Conservation (phyloP, 2,888 invertebrate genomes). For the Drosophila kokeensis region DNA sequence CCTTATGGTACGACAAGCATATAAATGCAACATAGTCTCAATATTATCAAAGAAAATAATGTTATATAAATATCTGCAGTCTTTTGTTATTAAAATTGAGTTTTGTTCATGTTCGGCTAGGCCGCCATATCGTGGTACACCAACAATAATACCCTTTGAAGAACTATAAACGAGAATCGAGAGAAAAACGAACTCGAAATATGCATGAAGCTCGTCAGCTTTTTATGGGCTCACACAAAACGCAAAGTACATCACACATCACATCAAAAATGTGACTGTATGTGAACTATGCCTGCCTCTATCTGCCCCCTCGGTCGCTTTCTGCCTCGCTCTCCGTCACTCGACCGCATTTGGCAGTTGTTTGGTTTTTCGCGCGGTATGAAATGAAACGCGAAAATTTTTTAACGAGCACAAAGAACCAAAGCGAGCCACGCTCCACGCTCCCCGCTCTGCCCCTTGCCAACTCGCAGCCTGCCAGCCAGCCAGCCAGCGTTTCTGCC, state of each 20-base stretch:
- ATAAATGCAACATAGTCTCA: not conserved
- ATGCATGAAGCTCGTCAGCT: conserved; percentile 58
- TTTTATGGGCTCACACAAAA: conserved; percentile 50
- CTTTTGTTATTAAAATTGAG: no score
- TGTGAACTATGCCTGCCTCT: conserved; percentile 32
- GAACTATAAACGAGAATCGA: conserved; percentile 41
- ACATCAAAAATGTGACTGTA: conserved; percentile 57
- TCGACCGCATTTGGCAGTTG: conserved; percentile 71
- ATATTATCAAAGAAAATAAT: not conserved
- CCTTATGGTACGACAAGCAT: not conserved
- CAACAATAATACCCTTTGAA: conserved; percentile 28
- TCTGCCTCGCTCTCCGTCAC: conserved; percentile 13
- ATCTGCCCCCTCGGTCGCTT: not conserved
- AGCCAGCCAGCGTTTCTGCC: conserved; percentile 7
- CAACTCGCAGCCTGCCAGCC: not conserved
- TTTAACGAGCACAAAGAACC: conserved; percentile 76
- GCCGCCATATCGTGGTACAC: conserved; percentile 3
- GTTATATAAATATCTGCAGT: not conserved
- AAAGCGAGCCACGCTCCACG: conserved; percentile 38
- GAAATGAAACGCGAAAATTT: conserved; percentile 78
- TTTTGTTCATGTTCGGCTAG: conserved; percentile 8
- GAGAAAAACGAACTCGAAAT: conserved; percentile 29
- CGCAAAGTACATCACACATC: conserved; percentile 31
- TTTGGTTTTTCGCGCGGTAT: conserved; percentile 60
- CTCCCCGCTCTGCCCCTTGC: not conserved